These are phyloP conservation scores for Hemichromis elongatus DNA, from an alignment of 2,113 vertebrate genomes.

Conservation along the genomic window DNA sequence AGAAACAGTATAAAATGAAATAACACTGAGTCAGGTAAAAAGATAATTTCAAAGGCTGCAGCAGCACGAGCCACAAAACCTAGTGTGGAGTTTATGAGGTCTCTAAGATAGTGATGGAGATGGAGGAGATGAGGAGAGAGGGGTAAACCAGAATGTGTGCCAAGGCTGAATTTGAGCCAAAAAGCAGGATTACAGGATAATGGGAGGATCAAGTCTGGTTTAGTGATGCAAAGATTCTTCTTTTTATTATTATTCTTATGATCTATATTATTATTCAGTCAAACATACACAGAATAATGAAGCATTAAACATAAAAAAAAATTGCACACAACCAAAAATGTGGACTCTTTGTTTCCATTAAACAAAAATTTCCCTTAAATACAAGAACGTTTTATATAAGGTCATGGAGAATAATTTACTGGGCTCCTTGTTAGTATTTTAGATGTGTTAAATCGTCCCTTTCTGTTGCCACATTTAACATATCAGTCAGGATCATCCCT, in stretches of 20 bases:
- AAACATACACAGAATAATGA: not conserved
- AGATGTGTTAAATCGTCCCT: rapidly evolving
- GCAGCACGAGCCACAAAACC: slow-evolving; percentile 6
- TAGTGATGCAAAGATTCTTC: slow-evolving; percentile 3
- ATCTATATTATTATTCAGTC: not conserved
- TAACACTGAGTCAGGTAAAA: slow-evolving; percentile 11
- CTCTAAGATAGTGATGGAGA: slow-evolving; percentile 28
- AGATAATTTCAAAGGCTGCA: not conserved
- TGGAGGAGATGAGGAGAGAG: not conserved
- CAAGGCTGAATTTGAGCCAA: slow-evolving; percentile 15
- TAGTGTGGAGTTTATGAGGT: slow-evolving; percentile 9
- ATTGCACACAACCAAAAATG: not conserved
- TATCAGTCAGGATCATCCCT: not conserved
- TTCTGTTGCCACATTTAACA: not conserved
- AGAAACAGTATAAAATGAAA: slow-evolving; percentile 6
- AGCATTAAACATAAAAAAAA: not conserved
- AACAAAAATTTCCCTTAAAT: not conserved
- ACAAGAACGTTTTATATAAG: not conserved
- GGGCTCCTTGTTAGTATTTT: not conserved
- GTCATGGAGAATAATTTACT: not conserved
- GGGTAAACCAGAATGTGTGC: not conserved
- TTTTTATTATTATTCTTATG: not conserved
- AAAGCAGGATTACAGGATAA: slow-evolving; percentile 10
- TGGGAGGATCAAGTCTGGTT: not conserved
- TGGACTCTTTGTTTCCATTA: not conserved